Evolutionary conservation across 2,113 vertebrate species (phyloP), one percentile per base, ranked within the genome.

Genomic region (Climacteris rufus): DNA sequence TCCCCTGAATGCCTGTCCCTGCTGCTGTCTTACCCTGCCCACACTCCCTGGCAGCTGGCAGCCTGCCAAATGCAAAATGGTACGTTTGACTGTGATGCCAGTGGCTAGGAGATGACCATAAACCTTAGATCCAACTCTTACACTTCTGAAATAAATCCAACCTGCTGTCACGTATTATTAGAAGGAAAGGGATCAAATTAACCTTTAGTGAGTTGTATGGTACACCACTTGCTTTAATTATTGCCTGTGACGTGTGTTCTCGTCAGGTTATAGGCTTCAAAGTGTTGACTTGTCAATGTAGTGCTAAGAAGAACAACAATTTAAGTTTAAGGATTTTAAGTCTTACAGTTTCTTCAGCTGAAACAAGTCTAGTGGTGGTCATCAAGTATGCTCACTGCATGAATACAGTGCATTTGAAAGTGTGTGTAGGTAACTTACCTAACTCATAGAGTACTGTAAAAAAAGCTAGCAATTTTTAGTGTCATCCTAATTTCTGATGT

Each of bases 141-240:
- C 47, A 56, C 78, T 85, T 90, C 57, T 94, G 95, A 97, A 95
- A 94, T 85, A 95, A 85, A 93, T 87, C 88, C 88, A 91, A 83
- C 88, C 85, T 95, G 70, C 85, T 93, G 95, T 94, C 95, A 33
- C 7, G 7, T 22, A 4, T 79, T 69, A 30, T 80, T 88, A 90
- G 53, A 88, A 56, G 89, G 75, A 61, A 75, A 17, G 52, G 44
- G 44, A 79, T 85, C 0, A 0, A 91, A 59, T 54, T 84, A 89
- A 91, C n/a, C 61, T 92, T 95, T 56, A 83, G n/a, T 56, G 39
- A 72, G 54, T 70, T 85, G 54, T 65, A 10, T 79, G 61, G 37
- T 87, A 49, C 1, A 7, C 23, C 37, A 33, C 54, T 70, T 74
- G 71, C 52, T 87, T 89, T 89, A 87, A 76, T 66, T 87, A 50